Percentiles rank a stretch among this genome's conserved stretches.
phyloP scores from a whole-genome alignment of 1,140 invertebrate genomes.

The Carposina sasakii region DNA sequence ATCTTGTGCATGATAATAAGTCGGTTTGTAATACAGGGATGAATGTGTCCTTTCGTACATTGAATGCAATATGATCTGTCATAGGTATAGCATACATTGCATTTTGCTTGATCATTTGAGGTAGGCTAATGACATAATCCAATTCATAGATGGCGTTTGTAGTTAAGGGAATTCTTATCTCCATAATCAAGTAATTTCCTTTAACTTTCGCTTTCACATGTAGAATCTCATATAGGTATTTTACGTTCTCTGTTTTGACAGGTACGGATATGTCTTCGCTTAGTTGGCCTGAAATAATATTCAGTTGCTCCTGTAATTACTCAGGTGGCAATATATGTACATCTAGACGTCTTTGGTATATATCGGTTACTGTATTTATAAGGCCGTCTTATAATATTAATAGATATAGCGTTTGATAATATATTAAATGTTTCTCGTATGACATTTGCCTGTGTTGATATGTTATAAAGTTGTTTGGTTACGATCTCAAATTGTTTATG shows the following conservation, averaged over 20 bases:
- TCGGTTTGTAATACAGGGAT: background rate
- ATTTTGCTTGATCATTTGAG: background rate
- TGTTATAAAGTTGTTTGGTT: background rate
- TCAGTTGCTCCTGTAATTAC: background rate
- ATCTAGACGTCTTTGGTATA: background rate
- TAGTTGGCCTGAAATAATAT: background rate
- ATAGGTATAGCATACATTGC: background rate
- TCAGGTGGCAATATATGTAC: background rate
- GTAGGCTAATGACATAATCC: background rate
- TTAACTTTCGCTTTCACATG: background rate
- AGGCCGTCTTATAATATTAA: background rate
- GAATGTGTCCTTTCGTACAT: background rate
- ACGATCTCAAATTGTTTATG: background rate
- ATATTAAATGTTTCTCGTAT: background rate
- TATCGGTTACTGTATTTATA: background rate
- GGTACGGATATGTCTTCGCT: background rate
- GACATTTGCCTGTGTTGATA: background rate
- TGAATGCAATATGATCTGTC: background rate
- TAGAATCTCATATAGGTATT: background rate
- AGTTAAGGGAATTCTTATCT: background rate
- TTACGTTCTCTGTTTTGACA: background rate
- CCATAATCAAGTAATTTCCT: background rate
- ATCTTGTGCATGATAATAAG: background rate
- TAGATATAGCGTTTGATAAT: background rate
- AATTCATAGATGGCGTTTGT: background rate